Evolutionary conservation across 2,888 invertebrate genomes (phyloP), one percentile per base, ranked within the genome.

Genomic region (Agrochola macilenta): DNA sequence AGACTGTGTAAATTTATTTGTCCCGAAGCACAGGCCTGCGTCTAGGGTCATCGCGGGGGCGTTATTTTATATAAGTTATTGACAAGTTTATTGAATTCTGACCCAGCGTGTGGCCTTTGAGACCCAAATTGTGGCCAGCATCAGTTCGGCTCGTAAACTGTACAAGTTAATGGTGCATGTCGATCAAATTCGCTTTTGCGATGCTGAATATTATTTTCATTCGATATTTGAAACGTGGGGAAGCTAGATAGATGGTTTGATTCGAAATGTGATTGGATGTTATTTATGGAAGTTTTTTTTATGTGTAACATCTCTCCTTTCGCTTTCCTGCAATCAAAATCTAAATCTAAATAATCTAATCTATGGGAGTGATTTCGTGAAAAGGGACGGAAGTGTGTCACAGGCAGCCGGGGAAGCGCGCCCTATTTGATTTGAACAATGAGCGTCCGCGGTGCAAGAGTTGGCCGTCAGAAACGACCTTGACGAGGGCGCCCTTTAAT

Each of bases 81-180:
- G 85, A 87, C 82, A 82, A 87, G 78, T 89, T 86, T 88, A 90
- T 90, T 89, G 90, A 84, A 88, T 90, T 85, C 76, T 71, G 85
- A 74, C 81, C 83, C 85, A 72, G 61, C 73, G 43, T 74, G 71
- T 46, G 71, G 79, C 83, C 74, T 83, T 72, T 78, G 72, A 83
- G 72, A 70, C 60, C 79, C 58, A 39, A 75, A 78, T 73, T 66
- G 76, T 82, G 71, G 43, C 71, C 58, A 77, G 63, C 57, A 49
- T 69, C 82, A 69, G 72, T 23, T 58, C 52, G 17, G 12, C 46
- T 84, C 87, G 74, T 87, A 88, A 88, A 83, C 46, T 64, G 60
- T 60, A 39, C 71, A 54, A 76, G 74, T 77, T 88, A 83, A 83
- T 79, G 74, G 74, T 39, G 65, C 35, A 57, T 74, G 76, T 86